phyloP scores from a whole-genome alignment of 2,888 invertebrate species.

The Pseudococcus longispinus region DNA sequence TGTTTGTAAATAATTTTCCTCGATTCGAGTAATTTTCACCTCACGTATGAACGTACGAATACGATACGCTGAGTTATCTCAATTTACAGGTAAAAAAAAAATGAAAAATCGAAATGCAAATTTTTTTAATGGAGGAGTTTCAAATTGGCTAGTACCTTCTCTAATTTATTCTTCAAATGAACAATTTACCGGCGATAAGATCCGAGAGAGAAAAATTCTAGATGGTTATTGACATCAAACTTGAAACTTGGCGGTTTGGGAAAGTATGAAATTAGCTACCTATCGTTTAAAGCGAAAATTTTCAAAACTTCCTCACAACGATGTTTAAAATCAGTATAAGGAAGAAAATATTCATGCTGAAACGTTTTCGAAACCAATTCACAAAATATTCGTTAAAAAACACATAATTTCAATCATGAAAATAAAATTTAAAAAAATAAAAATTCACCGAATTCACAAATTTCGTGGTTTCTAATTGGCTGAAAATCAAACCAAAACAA shows the following conservation, averaged over 20 bases:
- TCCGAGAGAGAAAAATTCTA: neutral
- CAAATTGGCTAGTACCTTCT: neutral
- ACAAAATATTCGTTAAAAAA: neutral
- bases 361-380: too few relatives aligned
- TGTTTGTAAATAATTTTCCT: conserved; percentile 28
- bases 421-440: neutral
- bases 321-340: neutral
- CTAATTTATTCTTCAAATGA: neutral
- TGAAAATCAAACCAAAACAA: neutral
- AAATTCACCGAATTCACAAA: neutral
- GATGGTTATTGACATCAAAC: neutral
- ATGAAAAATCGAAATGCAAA: neutral
- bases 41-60: neutral
- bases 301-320: neutral
- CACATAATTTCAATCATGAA: neutral
- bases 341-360: neutral
- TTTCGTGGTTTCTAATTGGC: neutral
- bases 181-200: neutral
- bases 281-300: neutral
- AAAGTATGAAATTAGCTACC: neutral
- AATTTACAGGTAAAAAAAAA: neutral
- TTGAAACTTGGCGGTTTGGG: too few relatives aligned
- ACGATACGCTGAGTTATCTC: neutral
- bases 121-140: neutral
- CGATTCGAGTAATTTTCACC: neutral